A percentile compares a stretch with the other conserved stretches of the same genome.
phyloP scores from a whole-genome alignment of 2,113 vertebrate genomes.

The Pollimyrus isidori region DNA sequence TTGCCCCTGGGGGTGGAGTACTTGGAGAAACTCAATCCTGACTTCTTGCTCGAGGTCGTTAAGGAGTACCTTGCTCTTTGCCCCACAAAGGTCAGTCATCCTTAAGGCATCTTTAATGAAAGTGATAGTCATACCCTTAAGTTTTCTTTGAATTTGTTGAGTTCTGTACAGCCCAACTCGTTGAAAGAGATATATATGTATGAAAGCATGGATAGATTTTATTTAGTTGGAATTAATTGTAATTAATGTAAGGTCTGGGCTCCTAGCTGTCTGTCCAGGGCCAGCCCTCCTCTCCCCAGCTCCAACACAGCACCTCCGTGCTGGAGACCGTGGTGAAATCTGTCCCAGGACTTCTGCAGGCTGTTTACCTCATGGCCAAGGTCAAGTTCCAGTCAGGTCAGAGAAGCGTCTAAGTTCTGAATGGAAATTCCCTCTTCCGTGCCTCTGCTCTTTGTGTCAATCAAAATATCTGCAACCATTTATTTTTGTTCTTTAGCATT shows the following conservation, averaged over 20 bases:
- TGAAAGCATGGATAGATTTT: background rate
- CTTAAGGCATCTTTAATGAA: background rate
- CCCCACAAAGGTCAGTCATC: conserved; percentile 69
- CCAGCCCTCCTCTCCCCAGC: conserved; percentile 69
- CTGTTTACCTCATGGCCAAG: conserved; percentile 78
- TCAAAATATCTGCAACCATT: background rate
- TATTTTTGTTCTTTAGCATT: background rate
- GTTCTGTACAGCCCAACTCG: conserved; percentile 1
- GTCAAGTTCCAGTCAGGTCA: conserved; percentile 87
- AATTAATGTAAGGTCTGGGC: background rate
- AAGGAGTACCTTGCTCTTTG: conserved; percentile 81
- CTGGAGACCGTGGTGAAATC: conserved; percentile 83
- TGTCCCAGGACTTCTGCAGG: conserved; percentile 81
- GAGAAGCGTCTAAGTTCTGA: background rate
- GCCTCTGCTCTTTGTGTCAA: background rate
- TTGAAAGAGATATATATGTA: background rate
- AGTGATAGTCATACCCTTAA: background rate
- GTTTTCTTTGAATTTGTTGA: background rate
- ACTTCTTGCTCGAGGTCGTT: conserved; percentile 86
- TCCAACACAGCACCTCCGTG: conserved; percentile 76
- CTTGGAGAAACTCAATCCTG: conserved; percentile 89
- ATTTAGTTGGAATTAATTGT: background rate
- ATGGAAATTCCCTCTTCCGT: background rate
- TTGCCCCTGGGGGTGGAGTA: conserved; percentile 86
- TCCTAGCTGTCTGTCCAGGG: conserved; percentile 64